Conservation (phyloP, 2,113 vertebrate genomes). For the Panthera tigris region DNA sequence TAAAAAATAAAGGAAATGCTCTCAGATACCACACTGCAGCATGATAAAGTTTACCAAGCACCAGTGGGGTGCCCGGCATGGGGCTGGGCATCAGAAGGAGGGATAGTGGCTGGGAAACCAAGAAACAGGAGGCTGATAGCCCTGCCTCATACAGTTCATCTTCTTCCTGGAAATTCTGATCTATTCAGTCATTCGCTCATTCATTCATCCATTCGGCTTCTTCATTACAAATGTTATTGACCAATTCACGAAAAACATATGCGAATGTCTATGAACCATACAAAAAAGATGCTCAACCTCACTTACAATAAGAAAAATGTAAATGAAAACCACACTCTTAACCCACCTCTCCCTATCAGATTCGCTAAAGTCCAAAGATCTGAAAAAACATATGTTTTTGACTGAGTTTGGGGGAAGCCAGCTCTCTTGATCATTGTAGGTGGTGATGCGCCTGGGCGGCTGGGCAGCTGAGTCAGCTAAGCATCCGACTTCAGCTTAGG, state of each 20-base stretch:
- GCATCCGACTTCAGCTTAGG: too few species aligned
- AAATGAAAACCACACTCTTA: not conserved
- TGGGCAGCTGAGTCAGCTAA: too few species aligned
- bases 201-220: not conserved
- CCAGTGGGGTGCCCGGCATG: fast-evolving
- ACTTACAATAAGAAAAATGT: not conserved
- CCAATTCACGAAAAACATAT: not conserved
- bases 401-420: not conserved
- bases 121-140: not conserved
- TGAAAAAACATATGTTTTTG: not conserved
- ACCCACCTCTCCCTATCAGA: not conserved
- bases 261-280: not conserved
- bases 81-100: fast-evolving
- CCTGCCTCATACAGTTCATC: not conserved
- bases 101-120: fast-evolving
- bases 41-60: not conserved
- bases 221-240: not conserved
- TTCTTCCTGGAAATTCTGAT: not conserved
- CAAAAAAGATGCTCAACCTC: not conserved
- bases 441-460: not conserved
- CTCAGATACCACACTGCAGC: not conserved
- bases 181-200: not conserved
- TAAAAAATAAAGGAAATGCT: not conserved
- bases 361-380: not conserved
- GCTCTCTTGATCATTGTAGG: not conserved